Evolutionary conservation across 1,140 invertebrate species (phyloP), one percentile per base, ranked within the genome.

Genomic region (Spodoptera frugiperda): DNA sequence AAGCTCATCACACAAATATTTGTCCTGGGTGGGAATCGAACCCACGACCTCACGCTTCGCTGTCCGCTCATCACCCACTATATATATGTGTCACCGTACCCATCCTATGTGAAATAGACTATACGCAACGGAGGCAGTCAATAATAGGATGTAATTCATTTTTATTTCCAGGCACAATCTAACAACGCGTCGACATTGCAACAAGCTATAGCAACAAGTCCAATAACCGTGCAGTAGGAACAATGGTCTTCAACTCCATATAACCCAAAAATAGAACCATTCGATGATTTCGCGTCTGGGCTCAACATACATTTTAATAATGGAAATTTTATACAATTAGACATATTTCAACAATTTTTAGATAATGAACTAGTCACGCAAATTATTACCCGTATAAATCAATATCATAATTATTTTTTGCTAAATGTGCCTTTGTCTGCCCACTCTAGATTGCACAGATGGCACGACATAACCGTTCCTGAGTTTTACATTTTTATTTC

Each of bases 401-500:
- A 49, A 49, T 49, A 49, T 49, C 46, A 49, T 49, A 49, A 49
- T 49, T 49, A 49, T 49, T 49, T 49, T 49, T 49, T 49, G 46
- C 46, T 49, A 49, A 49, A 49, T 49, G 46, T 49, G 46, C 46
- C 46, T 49, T 49, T 49, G 46, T 49, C 46, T 49, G 46, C 46
- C 46, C 46, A 49, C 46, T 49, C 46, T 49, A 63, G 30, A 46
- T 14, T 39, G 59, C 30, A 14, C 30, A 39, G 33, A 57, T 73
- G 70, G 70, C 46, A 57, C 70, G 70, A 73, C 39, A 33, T 73
- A 55, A 57, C 70, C 19, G 39, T 73, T 55, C 53, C 70, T 33
- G 70, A 73, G 55, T 73, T 73, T 19, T 73, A 73, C 54, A 73
- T 46, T 33, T 73, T 73, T 57, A 57, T 73, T 55, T 14, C 70